Evolutionary conservation across 2,113 vertebrate species (phyloP).

Genomic region (Connochaetes taurinus): DNA sequence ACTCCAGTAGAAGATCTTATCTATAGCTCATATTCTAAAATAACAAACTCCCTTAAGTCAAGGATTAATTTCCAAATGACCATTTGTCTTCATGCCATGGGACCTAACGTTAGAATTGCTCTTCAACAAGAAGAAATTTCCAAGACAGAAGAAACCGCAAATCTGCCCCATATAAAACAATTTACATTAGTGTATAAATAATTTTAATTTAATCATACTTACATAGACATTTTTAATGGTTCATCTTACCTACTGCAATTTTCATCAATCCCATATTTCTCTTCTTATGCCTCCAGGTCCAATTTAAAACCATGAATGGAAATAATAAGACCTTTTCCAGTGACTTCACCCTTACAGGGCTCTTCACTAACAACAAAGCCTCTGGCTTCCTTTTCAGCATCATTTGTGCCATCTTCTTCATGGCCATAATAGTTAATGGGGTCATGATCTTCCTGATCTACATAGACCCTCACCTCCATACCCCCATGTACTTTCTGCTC

Average conservation of each 20-base stretch:
- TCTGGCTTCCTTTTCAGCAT: slow-evolving; percentile 33
- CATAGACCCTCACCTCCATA: slow-evolving; percentile 39
- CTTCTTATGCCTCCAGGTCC: background rate
- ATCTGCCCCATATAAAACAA: background rate
- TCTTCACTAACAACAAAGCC: background rate
- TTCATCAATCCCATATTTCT: background rate
- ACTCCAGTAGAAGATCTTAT: background rate
- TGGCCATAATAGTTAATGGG: slow-evolving; percentile 39
- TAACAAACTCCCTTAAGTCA: background rate
- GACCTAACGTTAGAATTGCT: background rate
- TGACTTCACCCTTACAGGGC: slow-evolving; percentile 56
- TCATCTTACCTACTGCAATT: background rate
- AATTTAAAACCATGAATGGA: background rate
- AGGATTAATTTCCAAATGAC: background rate
- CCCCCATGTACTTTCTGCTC: slow-evolving; percentile 67
- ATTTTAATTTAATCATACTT: background rate
- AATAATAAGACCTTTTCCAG: background rate
- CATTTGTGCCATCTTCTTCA: slow-evolving; percentile 31
- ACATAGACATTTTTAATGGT: background rate
- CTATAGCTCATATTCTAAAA: background rate
- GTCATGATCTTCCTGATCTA: slow-evolving; percentile 52
- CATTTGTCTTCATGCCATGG: background rate
- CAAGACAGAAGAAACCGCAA: background rate
- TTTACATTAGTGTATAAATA: background rate
- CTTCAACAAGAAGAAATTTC: background rate